Evolutionary conservation across 2,888 invertebrate species (phyloP), one percentile per base, ranked within the genome.

Genomic region (Caenorhabditis sp.): DNA sequence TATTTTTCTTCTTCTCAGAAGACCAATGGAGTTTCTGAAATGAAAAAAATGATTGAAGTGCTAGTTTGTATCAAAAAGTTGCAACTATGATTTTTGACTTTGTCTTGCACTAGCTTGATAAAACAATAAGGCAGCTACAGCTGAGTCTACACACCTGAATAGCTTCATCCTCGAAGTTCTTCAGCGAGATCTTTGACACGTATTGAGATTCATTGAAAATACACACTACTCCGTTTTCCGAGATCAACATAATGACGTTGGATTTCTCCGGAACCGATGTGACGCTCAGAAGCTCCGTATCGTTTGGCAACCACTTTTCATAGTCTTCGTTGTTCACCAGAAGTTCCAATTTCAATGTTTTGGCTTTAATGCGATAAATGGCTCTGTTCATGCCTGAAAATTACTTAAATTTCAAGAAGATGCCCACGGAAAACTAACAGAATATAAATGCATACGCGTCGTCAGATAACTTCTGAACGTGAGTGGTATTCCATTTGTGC

Each of bases 371-470:
- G 1, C 51, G 72, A 26, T 49, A 31, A 8, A 64, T 28, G 5
- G 75, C 54, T 28, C 56, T 66, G 63, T 75, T 75, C 5, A 75
- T 35, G 44, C 38, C 56, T 74, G n/a, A n/a, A 63, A 63, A 51
- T 0, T 24, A 22, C 6, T 10, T 22, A 2, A 1, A 4, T 22
- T 7, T n/a, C n/a, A 22, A 12, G 4, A 22, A 22, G 1, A 22
- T 22, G 12, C 22, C 22, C 51, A 8, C 1, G 24, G 44, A 41
- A 31, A n/a, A 66, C 68, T 75, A 26, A 70, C 81, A 31, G 38
- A 64, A 70, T 28, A 75, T 26, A 4, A 75, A 22, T 10, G 54
- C 61, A 28, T 54, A 28, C 0, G 58, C 41, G 10, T 68, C 47
- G 19, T 54, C 41, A 0, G 58, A 51, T 14, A 35, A 19, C 24